Conservation (phyloP, 2,113 vertebrate species). For the Halichoerus grypus region DNA sequence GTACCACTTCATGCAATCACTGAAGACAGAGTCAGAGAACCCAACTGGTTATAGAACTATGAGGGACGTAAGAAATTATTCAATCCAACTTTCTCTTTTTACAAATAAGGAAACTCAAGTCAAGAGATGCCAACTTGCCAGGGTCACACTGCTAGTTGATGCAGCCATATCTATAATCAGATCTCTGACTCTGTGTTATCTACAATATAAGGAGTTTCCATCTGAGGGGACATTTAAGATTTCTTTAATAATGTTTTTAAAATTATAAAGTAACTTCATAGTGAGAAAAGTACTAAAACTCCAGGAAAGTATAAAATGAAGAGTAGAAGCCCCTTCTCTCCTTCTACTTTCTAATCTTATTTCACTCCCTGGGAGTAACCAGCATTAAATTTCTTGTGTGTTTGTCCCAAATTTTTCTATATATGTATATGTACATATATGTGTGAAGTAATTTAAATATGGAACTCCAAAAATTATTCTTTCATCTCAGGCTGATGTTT, state of each 20-base stretch:
- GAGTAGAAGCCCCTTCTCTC: background rate
- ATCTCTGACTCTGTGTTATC: background rate
- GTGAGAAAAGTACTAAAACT: background rate
- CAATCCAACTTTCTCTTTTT: constrained; percentile 23
- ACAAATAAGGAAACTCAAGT: constrained; percentile 12
- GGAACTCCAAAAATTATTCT: constrained; percentile 29
- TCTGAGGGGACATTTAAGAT: background rate
- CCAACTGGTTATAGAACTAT: background rate
- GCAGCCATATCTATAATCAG: background rate
- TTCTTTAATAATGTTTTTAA: background rate
- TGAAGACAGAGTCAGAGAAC: constrained; percentile 20
- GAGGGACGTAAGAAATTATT: constrained; percentile 2
- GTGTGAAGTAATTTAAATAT: constrained; percentile 32
- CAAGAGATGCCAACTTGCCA: background rate
- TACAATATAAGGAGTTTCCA: background rate
- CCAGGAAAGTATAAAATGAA: background rate
- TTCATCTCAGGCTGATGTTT: background rate
- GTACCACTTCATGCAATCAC: background rate
- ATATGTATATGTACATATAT: background rate
- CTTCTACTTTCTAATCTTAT: background rate
- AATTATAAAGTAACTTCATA: constrained; percentile 16
- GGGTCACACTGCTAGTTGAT: background rate
- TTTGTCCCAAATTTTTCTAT: background rate
- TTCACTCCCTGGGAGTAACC: background rate
- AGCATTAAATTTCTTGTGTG: background rate